Percentiles rank a stretch among this genome's conserved stretches.
Evolutionary conservation across 2,797 vertebrate species (phyloP).

Genomic region (Pelodytes ibericus): DNA sequence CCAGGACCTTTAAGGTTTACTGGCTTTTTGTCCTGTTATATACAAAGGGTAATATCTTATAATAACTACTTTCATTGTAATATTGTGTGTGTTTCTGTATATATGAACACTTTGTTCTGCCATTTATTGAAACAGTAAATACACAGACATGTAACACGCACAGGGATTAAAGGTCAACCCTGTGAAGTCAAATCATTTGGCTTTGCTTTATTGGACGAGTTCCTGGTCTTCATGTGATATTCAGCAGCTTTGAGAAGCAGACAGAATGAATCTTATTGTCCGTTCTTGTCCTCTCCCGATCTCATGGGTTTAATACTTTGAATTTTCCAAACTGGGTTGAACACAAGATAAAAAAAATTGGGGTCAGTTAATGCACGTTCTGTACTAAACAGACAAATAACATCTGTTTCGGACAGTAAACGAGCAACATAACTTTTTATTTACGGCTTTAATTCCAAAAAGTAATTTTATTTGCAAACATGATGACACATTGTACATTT

Average conservation of each 20-base stretch:
- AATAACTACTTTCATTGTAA: no score
- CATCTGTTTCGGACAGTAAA: neutral
- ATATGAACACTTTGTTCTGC: no score
- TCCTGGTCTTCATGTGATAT: slow-evolving; percentile 22
- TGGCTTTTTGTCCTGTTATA: no score
- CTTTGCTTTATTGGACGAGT: neutral
- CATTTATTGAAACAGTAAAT: no score
- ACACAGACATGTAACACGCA: no score
- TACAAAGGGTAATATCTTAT: no score
- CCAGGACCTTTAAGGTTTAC: no score
- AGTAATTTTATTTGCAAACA: neutral
- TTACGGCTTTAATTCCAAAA: neutral
- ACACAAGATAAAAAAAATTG: neutral
- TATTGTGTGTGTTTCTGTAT: no score
- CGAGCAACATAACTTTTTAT: neutral
- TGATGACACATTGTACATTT: no score
- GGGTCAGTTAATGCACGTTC: slow-evolving; percentile 7
- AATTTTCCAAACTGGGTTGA: slow-evolving; percentile 16
- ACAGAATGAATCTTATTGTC: slow-evolving; percentile 13
- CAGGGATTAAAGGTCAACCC: no score
- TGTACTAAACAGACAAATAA: neutral
- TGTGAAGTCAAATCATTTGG: neutral
- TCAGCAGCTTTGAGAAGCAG: neutral
- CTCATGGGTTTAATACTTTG: slow-evolving; percentile 1
- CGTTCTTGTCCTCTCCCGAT: neutral